Conservation (phyloP, 2,888 invertebrate genomes). For the Agonopterix heracliana region DNA sequence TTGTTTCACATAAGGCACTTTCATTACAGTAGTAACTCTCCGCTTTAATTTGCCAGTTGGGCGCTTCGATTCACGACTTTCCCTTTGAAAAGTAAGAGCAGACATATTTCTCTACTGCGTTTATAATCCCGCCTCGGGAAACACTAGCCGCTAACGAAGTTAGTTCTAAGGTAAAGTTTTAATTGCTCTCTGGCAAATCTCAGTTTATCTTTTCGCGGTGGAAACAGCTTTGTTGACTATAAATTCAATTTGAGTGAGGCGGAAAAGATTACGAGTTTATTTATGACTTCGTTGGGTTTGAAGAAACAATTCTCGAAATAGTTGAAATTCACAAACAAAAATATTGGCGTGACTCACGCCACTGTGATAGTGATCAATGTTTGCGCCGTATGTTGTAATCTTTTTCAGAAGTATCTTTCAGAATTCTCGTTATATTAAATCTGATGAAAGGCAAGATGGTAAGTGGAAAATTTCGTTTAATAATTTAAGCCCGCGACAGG, state of each 20-base stretch:
- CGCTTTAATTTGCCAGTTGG: slow-evolving; percentile 53
- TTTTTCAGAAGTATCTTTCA: slow-evolving; percentile 2
- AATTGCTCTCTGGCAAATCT: slow-evolving; percentile 71
- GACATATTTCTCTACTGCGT: slow-evolving; percentile 56
- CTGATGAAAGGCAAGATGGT: slow-evolving; percentile 19
- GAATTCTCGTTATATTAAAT: slow-evolving; percentile 7
- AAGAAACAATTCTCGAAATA: slow-evolving; percentile 10
- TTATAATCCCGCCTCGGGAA: slow-evolving; percentile 51
- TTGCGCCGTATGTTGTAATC: background rate
- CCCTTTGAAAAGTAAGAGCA: slow-evolving; percentile 49
- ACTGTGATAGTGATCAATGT: slow-evolving; percentile 6
- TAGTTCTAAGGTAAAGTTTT: slow-evolving; percentile 73
- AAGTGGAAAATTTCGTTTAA: slow-evolving; percentile 38
- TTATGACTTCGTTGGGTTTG: slow-evolving; percentile 20
- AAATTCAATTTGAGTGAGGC: slow-evolving; percentile 62
- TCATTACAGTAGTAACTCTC: slow-evolving; percentile 42
- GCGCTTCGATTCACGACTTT: slow-evolving; percentile 40
- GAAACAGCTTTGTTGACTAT: slow-evolving; percentile 66
- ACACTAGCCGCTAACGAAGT: slow-evolving; percentile 67
- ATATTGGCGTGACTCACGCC: slow-evolving; percentile 24
- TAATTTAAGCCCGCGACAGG: slow-evolving; percentile 43
- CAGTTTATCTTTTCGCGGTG: slow-evolving; percentile 70
- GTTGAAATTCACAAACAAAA: slow-evolving; percentile 13
- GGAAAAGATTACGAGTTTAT: slow-evolving; percentile 51
- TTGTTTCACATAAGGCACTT: slow-evolving; percentile 38